Evolutionary conservation across 2,113 vertebrate species (phyloP).

Genomic region (Orycteropus afer): DNA sequence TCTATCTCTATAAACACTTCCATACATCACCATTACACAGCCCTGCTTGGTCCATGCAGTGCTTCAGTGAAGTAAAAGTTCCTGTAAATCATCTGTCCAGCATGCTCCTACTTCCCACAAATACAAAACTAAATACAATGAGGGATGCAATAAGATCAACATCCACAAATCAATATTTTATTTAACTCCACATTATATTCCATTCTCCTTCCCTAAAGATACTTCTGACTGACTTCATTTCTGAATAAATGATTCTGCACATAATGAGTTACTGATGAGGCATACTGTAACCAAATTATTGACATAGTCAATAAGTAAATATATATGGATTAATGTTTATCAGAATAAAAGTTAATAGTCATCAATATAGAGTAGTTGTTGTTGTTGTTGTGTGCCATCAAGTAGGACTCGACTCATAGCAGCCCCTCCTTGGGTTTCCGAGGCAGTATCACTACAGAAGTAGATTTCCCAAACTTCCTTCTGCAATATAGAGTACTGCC

Average conservation of each 20-base stretch:
- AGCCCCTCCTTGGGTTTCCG: too few species aligned
- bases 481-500: too few species aligned
- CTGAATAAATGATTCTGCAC: background rate
- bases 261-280: slow-evolving; percentile 39
- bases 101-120: background rate
- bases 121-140: background rate
- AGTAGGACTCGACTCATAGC: too few species aligned
- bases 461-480: too few species aligned
- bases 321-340: background rate
- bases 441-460: too few species aligned
- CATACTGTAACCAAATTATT: slow-evolving; percentile 41
- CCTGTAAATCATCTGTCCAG: background rate
- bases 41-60: background rate
- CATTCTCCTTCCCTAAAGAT: background rate
- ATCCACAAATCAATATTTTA: background rate
- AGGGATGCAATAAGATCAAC: background rate
- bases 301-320: slow-evolving; percentile 43
- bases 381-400: too few species aligned
- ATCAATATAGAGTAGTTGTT: too few species aligned
- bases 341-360: slow-evolving; percentile 32
- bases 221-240: slow-evolving; percentile 17
- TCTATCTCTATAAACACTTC: background rate
- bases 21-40: background rate
- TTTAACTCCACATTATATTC: background rate
- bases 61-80: background rate